Percentiles rank a stretch among this genome's conserved stretches.
Evolutionary conservation across 2,888 invertebrate genomes (phyloP).

Genomic region (Andrena bucephala): DNA sequence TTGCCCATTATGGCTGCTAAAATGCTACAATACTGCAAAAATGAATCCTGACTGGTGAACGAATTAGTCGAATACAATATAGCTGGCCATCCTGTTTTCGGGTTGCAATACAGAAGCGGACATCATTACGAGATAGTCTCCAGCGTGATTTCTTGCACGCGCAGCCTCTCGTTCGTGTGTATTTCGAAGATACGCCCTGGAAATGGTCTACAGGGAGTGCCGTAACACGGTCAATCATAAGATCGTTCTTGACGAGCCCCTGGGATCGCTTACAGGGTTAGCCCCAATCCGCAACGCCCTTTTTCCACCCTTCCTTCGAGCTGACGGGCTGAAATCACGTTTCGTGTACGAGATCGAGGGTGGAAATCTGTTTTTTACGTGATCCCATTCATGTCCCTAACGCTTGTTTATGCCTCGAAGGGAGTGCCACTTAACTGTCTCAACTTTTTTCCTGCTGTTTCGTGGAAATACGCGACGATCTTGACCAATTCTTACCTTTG

Average conservation of each 20-base stretch:
- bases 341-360: conserved; percentile 75
- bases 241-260: conserved; percentile 82
- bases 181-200: conserved; percentile 62
- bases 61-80: neutral
- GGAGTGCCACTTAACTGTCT: conserved; percentile 69
- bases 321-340: conserved; percentile 76
- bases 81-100: neutral
- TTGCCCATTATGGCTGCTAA: too few relatives aligned
- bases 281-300: conserved; percentile 66
- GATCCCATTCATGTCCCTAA: conserved; percentile 81
- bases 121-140: neutral
- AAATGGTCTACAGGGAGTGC: conserved; percentile 82
- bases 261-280: conserved; percentile 82
- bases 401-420: conserved; percentile 78
- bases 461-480: conserved; percentile 29
- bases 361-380: conserved; percentile 83
- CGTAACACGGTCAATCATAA: conserved; percentile 85
- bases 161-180: conserved; percentile 31
- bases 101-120: neutral
- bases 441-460: conserved; percentile 38
- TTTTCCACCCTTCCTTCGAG: conserved; percentile 67
- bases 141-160: conserved; percentile 7
- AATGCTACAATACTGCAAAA: neutral
- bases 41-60: neutral
- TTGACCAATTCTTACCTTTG: conserved; percentile 17